Evolutionary conservation across 2,888 invertebrate genomes (phyloP).

Genomic region (Thelaira solivaga): DNA sequence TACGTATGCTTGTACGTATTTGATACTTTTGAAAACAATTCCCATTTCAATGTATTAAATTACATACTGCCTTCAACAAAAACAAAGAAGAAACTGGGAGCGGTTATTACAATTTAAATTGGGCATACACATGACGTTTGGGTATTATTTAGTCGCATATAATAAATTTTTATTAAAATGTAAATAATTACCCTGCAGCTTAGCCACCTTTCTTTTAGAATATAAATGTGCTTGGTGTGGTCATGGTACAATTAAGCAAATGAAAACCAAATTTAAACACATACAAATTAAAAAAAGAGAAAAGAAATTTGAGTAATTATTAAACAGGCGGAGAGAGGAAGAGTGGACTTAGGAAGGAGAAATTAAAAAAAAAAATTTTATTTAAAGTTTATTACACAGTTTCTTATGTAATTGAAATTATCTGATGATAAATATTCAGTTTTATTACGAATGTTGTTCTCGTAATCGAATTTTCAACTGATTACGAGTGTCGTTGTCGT

Average conservation of each 20-base stretch:
- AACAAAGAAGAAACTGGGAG: constrained; percentile 8
- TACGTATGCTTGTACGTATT: no score
- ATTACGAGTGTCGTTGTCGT: no score
- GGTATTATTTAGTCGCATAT: no score
- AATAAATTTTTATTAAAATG: constrained; percentile 1
- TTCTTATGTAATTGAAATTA: no score
- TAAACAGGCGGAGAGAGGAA: no score
- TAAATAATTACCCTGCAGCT: neutral
- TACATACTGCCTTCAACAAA: neutral
- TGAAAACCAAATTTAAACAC: neutral
- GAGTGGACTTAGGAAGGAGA: no score
- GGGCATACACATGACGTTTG: neutral
- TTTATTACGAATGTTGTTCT: no score
- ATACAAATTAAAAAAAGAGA: neutral
- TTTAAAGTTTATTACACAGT: no score
- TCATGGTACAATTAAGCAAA: neutral
- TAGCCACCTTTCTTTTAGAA: constrained; percentile 14
- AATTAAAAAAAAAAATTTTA: no score
- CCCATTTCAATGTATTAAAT: neutral
- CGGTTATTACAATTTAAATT: neutral
- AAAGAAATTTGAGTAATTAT: neutral
- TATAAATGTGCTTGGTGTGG: neutral
- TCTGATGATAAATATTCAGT: no score
- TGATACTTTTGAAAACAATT: no score
- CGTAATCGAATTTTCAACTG: no score